Conservation (phyloP, 2,888 invertebrate genomes). For the Barypeithes pellucidus region DNA sequence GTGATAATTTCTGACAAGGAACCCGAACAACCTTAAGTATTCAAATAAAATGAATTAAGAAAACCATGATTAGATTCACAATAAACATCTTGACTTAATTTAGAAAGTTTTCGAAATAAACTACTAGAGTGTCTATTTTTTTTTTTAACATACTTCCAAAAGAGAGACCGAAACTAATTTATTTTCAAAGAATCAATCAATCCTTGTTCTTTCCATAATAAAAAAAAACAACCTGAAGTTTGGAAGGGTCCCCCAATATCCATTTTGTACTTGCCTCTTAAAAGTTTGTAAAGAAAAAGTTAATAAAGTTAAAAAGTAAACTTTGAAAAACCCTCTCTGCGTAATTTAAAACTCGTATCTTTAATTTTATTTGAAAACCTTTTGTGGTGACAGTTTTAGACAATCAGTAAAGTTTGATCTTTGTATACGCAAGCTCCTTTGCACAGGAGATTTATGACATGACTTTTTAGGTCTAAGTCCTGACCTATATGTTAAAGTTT, state of each 20-base stretch:
- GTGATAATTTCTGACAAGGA: no score
- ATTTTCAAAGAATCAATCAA: constrained; percentile 8
- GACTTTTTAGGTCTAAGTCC: background rate
- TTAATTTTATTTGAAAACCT: constrained; percentile 17
- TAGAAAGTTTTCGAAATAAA: background rate
- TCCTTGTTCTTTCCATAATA: background rate
- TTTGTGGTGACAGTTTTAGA: constrained; percentile 5
- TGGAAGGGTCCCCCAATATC: constrained; percentile 6
- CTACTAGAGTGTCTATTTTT: background rate
- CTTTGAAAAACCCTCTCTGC: constrained; percentile 7
- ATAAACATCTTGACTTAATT: background rate
- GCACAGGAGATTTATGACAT: background rate
- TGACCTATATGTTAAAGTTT: no score
- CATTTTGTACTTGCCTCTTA: constrained; percentile 17
- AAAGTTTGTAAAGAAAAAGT: constrained; percentile 9
- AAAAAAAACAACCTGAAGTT: constrained; percentile 8
- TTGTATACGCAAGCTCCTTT: background rate
- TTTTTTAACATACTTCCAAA: background rate
- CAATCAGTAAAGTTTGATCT: constrained; percentile 1
- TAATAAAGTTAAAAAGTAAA: constrained; percentile 14
- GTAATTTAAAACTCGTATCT: constrained; percentile 9
- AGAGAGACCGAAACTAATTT: constrained; percentile 4
- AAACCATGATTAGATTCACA: no score
- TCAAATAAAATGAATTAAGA: no score
- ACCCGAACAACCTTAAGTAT: no score